Evolutionary conservation across 2,113 vertebrate species (phyloP), one percentile per base, ranked within the genome.

Genomic region (Pedionomus torquatus): DNA sequence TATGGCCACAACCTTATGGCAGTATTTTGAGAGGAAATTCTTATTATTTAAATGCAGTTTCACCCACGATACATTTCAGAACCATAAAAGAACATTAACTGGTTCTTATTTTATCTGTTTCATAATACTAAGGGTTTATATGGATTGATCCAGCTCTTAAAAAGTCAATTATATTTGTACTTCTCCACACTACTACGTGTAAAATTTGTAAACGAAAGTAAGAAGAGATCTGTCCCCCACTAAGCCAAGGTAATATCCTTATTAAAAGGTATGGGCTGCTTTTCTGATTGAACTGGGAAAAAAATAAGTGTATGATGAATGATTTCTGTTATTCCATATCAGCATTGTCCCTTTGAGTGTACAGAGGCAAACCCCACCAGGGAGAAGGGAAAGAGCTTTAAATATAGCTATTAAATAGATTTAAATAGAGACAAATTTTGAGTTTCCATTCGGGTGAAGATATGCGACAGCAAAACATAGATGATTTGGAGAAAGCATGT

Each of bases 1-100:
- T 51, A 55, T 44, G 43, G 11, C 31, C 78, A 79, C 52, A 96
- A 87, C 10, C 9, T 85, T 91, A 69, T 54, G 0, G 6, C 24
- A 72, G 65, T 23, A 17, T 85, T 93, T 76, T 85, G 71, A 95
- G 41, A 93, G 44, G 49, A 92, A 86, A 90, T 86, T 85, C 63
- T 58, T 89, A 51, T 85, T 93, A 89, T 90, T 97, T 95, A 93
- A 95, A 70, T 81, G 51, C 85, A 52, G 17, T 85, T 95, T 95
- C 66, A 86, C 19, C 17, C 0, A 0, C 0, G 4, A 78, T 78
- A 83, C 21, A 23, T 89, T 93, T 87, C 52, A 76, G 44, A 87
- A 44, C 58, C 18, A 48, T 85, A 82, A 89, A 96, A 79, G 57
- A 77, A 87, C 52, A 79, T 87, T 93, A 95, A 85, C 51, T 87